Base-by-base conservation (phyloP, 2,888 invertebrate species). In the Nomada fabriciana region DNA sequence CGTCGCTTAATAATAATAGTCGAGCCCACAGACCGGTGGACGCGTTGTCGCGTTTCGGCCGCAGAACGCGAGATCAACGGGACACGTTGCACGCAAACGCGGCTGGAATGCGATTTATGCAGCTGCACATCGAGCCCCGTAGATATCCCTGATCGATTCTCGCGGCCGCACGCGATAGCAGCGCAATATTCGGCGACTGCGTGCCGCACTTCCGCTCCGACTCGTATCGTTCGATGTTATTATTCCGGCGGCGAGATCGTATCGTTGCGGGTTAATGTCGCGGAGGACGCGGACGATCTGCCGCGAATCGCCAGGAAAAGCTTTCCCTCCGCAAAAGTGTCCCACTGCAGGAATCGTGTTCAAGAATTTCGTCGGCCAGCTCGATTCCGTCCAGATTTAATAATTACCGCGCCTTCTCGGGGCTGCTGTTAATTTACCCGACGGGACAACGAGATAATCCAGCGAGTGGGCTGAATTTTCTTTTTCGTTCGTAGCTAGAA, bases 21-120 rank as follows among this genome's bases (percentile, higher is more conserved):
- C 71, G 61, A 29, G 76, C 71, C 29, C 73, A 72, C 68, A 68
- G 64, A 69, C 82, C 72, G 82, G 83, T 64, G 63, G 75, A 59
- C 20, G n/a, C 80, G 65, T 84, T 84, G 79, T 75, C 82, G 75
- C 60, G 59, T 69, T 29, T 50, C 60, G 69, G 75, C 79, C 81
- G 82, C 70, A 69, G 81, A 68, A 80, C 76, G 76, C 76, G 63
- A 77, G 80, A 80, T 76, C 85, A 78, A 71, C 68, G 73, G 65
- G 74, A 65, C 82, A 72, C 57, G 76, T 52, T 57, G 76, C 82
- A 80, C 86, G 69, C 84, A 85, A 85, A 83, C 86, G 76, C 78
- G 76, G 55, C 50, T 63, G 78, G 80, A 85, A 85, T 87, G 80
- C 82, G 72, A 84, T 82, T 82, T 83, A 80, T 83, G 85, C 80